Percentiles rank a stretch among this genome's conserved stretches.
Conservation (phyloP, 35 echinoderm and acorn worm species). For the Eucidaris tribuloides region DNA sequence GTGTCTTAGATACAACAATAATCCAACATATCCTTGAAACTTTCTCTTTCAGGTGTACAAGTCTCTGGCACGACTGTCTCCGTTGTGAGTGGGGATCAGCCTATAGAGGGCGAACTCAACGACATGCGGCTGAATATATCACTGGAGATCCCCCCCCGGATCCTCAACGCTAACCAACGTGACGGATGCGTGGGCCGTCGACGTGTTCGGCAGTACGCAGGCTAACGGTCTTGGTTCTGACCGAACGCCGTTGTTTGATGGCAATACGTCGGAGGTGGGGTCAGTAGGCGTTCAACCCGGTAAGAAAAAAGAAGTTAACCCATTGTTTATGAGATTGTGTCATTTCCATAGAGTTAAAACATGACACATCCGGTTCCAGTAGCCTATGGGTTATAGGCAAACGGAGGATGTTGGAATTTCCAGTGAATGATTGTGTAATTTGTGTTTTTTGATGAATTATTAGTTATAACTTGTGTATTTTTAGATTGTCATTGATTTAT, state of each 20-base stretch:
- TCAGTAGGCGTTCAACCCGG: neutral
- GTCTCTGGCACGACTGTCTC: neutral
- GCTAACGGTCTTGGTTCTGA: neutral
- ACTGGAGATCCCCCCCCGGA: neutral
- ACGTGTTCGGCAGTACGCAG: constrained; percentile 25
- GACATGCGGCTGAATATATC: neutral
- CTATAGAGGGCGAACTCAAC: neutral
- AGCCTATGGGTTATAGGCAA: no score
- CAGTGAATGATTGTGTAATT: no score
- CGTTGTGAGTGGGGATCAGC: neutral
- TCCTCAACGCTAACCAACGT: neutral
- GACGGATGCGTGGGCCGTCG: neutral
- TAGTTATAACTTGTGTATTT: no score
- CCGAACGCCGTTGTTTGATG: neutral
- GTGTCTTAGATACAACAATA: no score
- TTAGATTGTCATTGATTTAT: no score
- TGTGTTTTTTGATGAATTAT: no score
- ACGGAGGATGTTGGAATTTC: no score
- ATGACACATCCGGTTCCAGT: no score
- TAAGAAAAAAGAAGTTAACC: no score
- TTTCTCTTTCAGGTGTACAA: constrained; percentile 1
- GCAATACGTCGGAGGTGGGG: neutral
- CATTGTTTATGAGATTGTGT: no score
- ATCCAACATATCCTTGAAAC: no score
- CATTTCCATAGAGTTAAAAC: no score